phyloP scores from a whole-genome alignment of 2,888 invertebrate genomes.

The Drosophila mayaguana region DNA sequence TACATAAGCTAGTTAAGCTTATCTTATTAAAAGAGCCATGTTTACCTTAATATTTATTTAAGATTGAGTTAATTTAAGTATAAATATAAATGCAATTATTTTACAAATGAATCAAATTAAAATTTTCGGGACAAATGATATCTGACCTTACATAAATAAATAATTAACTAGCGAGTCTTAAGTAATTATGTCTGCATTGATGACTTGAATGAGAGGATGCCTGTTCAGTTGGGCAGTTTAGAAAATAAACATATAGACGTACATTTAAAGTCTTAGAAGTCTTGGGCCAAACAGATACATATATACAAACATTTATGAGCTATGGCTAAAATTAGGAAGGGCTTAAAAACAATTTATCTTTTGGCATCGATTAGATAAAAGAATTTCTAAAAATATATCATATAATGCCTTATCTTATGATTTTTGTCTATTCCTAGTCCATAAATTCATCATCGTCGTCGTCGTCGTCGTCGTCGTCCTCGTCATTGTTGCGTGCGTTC shows the following conservation, averaged over 20 bases:
- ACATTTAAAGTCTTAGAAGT: neutral
- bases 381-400: neutral
- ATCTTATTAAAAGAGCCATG: neutral
- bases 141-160: neutral
- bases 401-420: conserved; percentile 25
- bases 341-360: neutral
- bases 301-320: neutral
- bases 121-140: neutral
- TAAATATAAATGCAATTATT: conserved; percentile 5
- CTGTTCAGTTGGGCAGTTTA: neutral
- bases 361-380: conserved; percentile 38
- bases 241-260: neutral
- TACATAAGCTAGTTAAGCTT: neutral
- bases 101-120: conserved; percentile 22
- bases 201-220: neutral
- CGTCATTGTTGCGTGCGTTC: conserved; percentile 34
- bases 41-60: neutral
- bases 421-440: conserved; percentile 20
- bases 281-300: neutral
- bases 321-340: neutral
- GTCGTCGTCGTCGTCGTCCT: conserved; percentile 43
- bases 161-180: neutral
- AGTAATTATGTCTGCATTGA: neutral
- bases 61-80: neutral
- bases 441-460: conserved; percentile 41